A percentile compares a stretch with the other conserved stretches of the same genome.
Evolutionary conservation across 30 jellyfish, hydroid and myxozoan species (phyloP).

Genomic region (Hydractinia symbiolongicarpus): DNA sequence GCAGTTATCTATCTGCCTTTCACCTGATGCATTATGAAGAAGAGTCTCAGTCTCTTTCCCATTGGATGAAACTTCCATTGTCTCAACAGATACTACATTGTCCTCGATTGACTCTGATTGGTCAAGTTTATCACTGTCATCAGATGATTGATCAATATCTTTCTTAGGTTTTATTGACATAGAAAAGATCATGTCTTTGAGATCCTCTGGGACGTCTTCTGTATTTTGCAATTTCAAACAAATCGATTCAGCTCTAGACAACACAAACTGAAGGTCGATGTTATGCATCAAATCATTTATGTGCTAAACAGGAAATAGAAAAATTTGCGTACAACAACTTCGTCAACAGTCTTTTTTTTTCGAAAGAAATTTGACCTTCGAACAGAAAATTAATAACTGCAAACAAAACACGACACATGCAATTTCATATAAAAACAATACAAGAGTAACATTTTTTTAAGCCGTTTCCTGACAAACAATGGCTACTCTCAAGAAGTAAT

Average conservation of each 20-base stretch:
- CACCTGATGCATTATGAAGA: conserved; percentile 6
- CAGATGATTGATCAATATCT: not conserved
- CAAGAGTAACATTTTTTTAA: too few species aligned
- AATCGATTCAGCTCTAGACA: conserved; percentile 70
- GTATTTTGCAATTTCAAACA: conserved; percentile 37
- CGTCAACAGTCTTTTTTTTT: too few species aligned
- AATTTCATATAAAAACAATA: too few species aligned
- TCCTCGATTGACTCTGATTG: not conserved
- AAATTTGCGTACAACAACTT: not conserved
- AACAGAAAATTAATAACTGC: too few species aligned
- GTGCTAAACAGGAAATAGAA: conserved; percentile 34
- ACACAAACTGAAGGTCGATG: conserved; percentile 44
- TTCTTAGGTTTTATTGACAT: not conserved
- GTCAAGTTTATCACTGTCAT: not conserved
- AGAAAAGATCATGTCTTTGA: conserved; percentile 14
- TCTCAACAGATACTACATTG: too few species aligned
- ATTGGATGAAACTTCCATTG: too few species aligned
- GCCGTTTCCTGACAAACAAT: too few species aligned
- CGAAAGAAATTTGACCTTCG: too few species aligned
- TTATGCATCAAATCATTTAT: conserved; percentile 47
- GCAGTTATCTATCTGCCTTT: not conserved
- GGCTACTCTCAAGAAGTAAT: too few species aligned
- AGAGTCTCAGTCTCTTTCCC: not conserved
- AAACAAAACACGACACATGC: too few species aligned
- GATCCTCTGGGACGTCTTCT: conserved; percentile 45